phyloP scores from a whole-genome alignment of 1,140 invertebrate species.

The Diabrotica undecimpunctata region DNA sequence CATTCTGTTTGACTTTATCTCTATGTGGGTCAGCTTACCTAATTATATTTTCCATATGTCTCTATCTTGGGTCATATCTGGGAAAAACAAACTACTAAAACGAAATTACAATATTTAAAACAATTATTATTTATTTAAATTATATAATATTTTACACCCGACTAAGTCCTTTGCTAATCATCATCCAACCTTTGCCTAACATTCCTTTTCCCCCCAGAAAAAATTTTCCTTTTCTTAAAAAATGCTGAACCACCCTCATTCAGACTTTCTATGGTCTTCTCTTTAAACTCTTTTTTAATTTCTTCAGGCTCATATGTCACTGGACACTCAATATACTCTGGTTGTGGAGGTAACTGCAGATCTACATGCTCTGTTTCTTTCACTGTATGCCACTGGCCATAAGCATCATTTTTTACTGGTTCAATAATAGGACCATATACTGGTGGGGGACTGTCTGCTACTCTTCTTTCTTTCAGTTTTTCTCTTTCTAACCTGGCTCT shows the following conservation, averaged over 20 bases:
- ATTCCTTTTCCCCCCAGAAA: conserved; percentile 52
- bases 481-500: conserved; percentile 37
- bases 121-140: no score
- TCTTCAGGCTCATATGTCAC: conserved; percentile 47
- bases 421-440: conserved; percentile 47
- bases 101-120: no score
- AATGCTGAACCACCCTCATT: conserved; percentile 43
- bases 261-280: conserved; percentile 57
- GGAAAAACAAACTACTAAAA: no score
- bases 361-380: conserved; percentile 47
- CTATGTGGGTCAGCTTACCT: no score
- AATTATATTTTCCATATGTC: no score
- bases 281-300: conserved; percentile 57
- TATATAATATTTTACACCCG: no score
- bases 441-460: conserved; percentile 36
- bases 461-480: conserved; percentile 42
- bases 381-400: conserved; percentile 63
- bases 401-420: conserved; percentile 56
- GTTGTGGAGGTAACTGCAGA: conserved; percentile 56
- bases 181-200: conserved; percentile 57
- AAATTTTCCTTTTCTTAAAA: conserved; percentile 66
- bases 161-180: conserved; percentile 44
- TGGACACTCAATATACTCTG: conserved; percentile 42
- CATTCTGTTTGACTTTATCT: no score
- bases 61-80: no score